Conservation (phyloP, 2,888 invertebrate species). For the Drosophila paramelanica region DNA sequence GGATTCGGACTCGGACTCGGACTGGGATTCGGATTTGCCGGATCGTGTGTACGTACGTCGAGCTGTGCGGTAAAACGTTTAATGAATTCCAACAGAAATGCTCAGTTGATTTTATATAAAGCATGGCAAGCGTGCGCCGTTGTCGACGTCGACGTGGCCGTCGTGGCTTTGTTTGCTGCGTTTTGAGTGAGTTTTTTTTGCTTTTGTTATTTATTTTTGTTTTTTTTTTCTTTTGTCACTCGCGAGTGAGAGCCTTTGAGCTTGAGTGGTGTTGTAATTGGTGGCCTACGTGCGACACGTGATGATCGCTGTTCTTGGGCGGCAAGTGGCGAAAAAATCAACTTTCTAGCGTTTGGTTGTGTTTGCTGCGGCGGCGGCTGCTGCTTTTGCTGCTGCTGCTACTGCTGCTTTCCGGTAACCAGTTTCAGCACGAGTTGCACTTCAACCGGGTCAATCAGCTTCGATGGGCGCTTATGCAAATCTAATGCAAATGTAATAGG, state of each 20-base stretch:
- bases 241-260: conserved; percentile 30
- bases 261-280: conserved; percentile 42
- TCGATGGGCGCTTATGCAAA: conserved; percentile 67
- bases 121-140: conserved; percentile 63
- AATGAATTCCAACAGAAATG: conserved; percentile 82
- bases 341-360: conserved; percentile 58
- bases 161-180: conserved; percentile 63
- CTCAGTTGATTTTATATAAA: conserved; percentile 83
- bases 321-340: conserved; percentile 32
- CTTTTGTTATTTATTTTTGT: conserved; percentile 3
- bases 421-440: conserved; percentile 58
- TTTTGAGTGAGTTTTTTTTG: conserved; percentile 66
- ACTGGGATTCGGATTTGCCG: conserved; percentile 38
- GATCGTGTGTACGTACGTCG: conserved; percentile 58
- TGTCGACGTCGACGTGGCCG: conserved; percentile 50
- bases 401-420: conserved; percentile 65
- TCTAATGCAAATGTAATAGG: conserved; percentile 68
- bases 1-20: conserved; percentile 34
- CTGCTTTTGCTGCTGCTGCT: conserved; percentile 12
- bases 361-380: background rate
- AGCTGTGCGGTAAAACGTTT: conserved; percentile 81
- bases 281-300: conserved; percentile 65
- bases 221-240: conserved; percentile 7
- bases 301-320: conserved; percentile 67
- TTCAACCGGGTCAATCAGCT: conserved; percentile 69